Evolutionary conservation across 2,113 vertebrate species (phyloP).

Genomic region (Oplegnathus fasciatus): DNA sequence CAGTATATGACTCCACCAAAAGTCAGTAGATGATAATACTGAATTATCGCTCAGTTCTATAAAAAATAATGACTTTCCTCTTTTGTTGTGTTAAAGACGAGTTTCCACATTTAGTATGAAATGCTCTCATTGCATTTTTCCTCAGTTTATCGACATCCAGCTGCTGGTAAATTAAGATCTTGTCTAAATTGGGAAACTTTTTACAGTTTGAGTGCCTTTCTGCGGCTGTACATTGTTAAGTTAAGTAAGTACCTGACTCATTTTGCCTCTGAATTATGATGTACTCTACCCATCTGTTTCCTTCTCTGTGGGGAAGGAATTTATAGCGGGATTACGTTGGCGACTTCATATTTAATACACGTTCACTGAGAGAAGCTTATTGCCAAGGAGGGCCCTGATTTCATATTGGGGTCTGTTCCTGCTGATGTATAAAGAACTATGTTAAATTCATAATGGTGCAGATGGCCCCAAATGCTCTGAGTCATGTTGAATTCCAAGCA

Average conservation of each 20-base stretch:
- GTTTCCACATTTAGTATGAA: neutral
- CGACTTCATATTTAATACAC: neutral
- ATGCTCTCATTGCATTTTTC: neutral
- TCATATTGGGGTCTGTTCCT: neutral
- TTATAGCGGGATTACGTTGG: neutral
- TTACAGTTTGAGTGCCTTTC: neutral
- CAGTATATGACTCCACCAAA: neutral
- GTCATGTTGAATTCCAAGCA: neutral
- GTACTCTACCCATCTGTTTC: conserved; percentile 21
- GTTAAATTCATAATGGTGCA: neutral
- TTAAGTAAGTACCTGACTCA: conserved; percentile 20
- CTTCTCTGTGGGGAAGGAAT: neutral
- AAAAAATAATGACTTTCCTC: too few species aligned
- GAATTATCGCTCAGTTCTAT: neutral
- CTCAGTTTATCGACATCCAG: neutral
- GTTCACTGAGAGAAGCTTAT: neutral
- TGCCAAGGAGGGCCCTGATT: neutral
- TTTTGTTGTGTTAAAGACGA: too few species aligned
- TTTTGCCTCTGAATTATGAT: conserved; percentile 3
- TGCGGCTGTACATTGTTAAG: neutral
- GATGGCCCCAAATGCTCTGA: neutral
- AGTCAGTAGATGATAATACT: neutral
- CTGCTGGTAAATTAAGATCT: neutral
- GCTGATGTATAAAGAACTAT: neutral
- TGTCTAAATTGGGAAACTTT: neutral